Evolutionary conservation across 2,797 vertebrate species (phyloP), one percentile per base, ranked within the genome.

Genomic region (Falco cherrug): DNA sequence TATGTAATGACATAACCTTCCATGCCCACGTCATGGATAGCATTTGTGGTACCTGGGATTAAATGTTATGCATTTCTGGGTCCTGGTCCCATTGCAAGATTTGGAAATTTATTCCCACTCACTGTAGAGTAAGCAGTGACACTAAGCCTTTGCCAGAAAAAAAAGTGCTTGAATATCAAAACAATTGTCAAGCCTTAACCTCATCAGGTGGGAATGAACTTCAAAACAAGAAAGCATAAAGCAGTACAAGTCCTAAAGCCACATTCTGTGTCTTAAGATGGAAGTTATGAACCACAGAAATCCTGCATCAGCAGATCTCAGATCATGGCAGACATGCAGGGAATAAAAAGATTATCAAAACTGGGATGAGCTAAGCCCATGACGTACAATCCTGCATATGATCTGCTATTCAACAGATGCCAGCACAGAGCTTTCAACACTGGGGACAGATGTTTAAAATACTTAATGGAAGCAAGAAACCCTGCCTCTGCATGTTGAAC

Each of bases 331-430:
- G 33, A 47, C 57, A 65, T 59, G 50, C 16, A 89, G 20, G 47
- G 69, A 93, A 94, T 78, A 89, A 95, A 93, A 73, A 87, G 45
- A 87, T 88, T 61, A 90, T 48, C 73, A 93, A 76, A 96, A 88
- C 67, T 51, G 37, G 35, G 73, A 90, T 95, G 85, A 84, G 73
- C 63, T 75, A 56, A 95, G 0, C 22, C 54, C 20, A 57, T 82
- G 90, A 87, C 1, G 7, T 94, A 82, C 56, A 87, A 56, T 24
- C 9, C 48, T 82, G 54, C 51, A 88, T 94, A 90, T 2, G 41
- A 89, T 76, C 63, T 90, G 35, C 85, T 90, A 21, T 63, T 94
- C 77, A 96, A 82, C 80, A 79, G 54, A 70, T 86, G 89, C 89
- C 95, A 95, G 63, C 9, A 5, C 19, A 82, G 85, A 81, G 48